Percentiles rank a stretch among this genome's conserved stretches.
Evolutionary conservation across 2,113 vertebrate species (phyloP).

Genomic region (Myotis davidii): DNA sequence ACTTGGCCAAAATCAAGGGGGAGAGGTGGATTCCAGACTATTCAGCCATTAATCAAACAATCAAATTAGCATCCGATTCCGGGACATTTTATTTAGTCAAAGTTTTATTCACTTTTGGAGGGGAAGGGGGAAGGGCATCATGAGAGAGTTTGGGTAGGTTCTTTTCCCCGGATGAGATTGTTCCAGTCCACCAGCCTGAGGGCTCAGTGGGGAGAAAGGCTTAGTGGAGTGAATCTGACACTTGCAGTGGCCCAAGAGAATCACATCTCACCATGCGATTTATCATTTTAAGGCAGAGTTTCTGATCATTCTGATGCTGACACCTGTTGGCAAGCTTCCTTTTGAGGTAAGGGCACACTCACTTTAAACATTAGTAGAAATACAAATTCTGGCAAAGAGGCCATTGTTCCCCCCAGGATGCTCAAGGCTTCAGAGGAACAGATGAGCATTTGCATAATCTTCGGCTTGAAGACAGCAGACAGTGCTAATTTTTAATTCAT

Average conservation of each 20-base stretch:
- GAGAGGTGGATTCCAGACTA: neutral
- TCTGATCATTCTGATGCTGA: neutral
- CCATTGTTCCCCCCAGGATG: neutral
- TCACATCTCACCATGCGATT: neutral
- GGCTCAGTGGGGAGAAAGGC: neutral
- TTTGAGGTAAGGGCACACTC: neutral
- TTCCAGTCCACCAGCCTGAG: neutral
- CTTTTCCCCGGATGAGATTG: neutral
- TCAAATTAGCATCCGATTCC: neutral
- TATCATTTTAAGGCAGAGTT: neutral
- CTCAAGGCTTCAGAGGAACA: slow-evolving; percentile 53
- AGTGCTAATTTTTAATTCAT: slow-evolving; percentile 58
- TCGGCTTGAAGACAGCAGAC: slow-evolving; percentile 42
- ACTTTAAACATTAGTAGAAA: slow-evolving; percentile 15
- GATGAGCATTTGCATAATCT: slow-evolving; percentile 67
- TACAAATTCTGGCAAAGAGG: neutral
- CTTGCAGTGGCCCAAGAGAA: neutral
- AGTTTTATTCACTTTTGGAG: neutral
- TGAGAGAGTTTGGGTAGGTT: neutral
- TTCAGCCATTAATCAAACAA: neutral
- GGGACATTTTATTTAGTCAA: neutral
- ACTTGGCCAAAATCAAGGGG: accelerated
- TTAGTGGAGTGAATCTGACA: neutral
- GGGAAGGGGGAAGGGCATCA: accelerated
- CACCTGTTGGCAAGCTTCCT: neutral